A percentile compares a stretch with the other conserved stretches of the same genome.
Conservation (phyloP, 2,888 invertebrate genomes). For the Epirrhoe alternata region DNA sequence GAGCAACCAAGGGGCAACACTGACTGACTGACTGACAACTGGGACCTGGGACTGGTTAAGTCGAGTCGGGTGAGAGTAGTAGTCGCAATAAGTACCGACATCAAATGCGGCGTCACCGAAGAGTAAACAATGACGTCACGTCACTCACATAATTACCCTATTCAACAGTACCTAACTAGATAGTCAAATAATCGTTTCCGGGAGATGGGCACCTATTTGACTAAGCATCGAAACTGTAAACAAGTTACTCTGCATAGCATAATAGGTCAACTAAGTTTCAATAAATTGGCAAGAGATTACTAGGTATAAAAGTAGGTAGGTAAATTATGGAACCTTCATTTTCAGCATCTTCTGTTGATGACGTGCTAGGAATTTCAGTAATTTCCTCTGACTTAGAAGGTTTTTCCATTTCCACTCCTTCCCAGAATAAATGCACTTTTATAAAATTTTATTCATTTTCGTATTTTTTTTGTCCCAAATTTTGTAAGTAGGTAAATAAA, state of each 20-base stretch:
- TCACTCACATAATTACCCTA: no score
- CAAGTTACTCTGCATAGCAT: no score
- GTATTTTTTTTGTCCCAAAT: conserved; percentile 4
- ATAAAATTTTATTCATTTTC: conserved; percentile 7
- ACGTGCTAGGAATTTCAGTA: conserved; percentile 10
- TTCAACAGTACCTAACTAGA: not conserved
- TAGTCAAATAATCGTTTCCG: no score
- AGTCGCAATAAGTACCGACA: not conserved
- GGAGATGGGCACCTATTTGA: no score
- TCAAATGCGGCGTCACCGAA: not conserved
- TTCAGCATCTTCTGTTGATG: conserved; percentile 12
- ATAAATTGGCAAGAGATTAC: not conserved
- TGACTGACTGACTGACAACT: not conserved
- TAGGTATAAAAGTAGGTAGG: not conserved
- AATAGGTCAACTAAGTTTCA: no score
- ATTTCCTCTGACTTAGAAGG: conserved; percentile 12
- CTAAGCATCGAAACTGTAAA: no score
- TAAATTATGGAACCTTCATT: conserved; percentile 18
- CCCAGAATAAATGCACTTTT: not conserved
- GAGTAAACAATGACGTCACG: no score
- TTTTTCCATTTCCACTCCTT: conserved; percentile 18
- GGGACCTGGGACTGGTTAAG: not conserved
- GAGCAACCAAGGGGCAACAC: not conserved
- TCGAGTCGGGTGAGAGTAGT: not conserved
- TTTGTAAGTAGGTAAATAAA: conserved; percentile 18